phyloP scores from a whole-genome alignment of 1,140 invertebrate species.

The Apis florea region DNA sequence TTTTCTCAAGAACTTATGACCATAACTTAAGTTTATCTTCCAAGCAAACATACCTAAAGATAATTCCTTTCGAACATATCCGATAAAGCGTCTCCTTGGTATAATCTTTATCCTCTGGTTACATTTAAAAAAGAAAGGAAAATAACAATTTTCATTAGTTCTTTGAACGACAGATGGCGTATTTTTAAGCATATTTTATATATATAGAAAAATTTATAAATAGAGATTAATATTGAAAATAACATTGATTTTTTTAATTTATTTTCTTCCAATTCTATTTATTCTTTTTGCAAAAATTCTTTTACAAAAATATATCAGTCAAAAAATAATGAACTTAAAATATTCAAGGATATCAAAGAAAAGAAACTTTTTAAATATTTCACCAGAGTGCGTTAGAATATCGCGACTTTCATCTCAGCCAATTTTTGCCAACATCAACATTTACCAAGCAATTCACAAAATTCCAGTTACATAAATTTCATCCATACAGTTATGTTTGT shows the following conservation, averaged over 20 bases:
- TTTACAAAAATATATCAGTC: too few relatives aligned
- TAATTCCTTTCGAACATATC: constrained; percentile 44
- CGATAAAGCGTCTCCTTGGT: neutral
- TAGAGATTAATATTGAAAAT: too few relatives aligned
- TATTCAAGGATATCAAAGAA: neutral
- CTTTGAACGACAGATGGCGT: neutral
- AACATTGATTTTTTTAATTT: neutral
- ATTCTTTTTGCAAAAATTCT: neutral
- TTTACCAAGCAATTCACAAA: neutral
- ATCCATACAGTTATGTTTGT: neutral
- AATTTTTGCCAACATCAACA: neutral
- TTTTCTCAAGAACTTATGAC: constrained; percentile 49
- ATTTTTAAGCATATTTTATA: too few relatives aligned
- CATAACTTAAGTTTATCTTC: constrained; percentile 16
- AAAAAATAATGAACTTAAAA: neutral
- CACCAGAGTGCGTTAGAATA: neutral
- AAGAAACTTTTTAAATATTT: neutral
- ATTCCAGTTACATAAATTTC: neutral
- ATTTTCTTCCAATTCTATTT: neutral
- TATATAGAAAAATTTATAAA: too few relatives aligned
- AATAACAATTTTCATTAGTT: too few relatives aligned
- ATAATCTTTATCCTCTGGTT: neutral
- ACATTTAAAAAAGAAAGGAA: neutral
- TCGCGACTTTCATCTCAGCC: neutral
- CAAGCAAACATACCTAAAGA: constrained; percentile 14